Evolutionary conservation across 1,140 invertebrate genomes (phyloP).

Genomic region (Camponotus vicinus): DNA sequence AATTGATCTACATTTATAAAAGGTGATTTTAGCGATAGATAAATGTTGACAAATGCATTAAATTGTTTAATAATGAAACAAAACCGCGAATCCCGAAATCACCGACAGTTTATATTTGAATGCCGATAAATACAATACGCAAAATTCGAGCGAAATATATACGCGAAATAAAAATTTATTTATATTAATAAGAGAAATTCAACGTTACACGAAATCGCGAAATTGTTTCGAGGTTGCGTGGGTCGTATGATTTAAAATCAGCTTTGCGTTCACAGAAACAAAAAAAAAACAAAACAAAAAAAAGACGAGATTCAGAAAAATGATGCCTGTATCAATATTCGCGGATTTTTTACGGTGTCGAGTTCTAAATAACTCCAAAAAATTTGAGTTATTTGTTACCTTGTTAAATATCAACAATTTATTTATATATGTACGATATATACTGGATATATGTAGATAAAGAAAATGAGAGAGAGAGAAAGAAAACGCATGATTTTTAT

Average conservation of each 20-base stretch:
- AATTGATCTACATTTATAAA: too few species aligned
- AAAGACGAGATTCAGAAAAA: neutral
- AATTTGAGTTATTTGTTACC: neutral
- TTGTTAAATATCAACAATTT: neutral
- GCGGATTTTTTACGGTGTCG: neutral
- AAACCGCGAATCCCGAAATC: too few species aligned
- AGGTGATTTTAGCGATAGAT: too few species aligned
- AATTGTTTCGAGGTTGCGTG: neutral
- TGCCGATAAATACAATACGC: too few species aligned
- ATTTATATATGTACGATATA: neutral
- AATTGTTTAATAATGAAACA: too few species aligned
- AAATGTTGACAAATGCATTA: too few species aligned
- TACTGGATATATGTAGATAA: neutral
- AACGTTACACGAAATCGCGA: neutral
- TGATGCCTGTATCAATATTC: too few species aligned
- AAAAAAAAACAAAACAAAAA: neutral
- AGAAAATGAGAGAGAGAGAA: neutral
- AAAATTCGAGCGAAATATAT: too few species aligned
- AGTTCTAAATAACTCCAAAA: neutral
- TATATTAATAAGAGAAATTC: too few species aligned
- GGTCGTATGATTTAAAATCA: neutral
- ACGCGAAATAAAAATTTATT: too few species aligned
- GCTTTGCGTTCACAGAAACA: neutral
- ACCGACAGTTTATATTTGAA: too few species aligned
- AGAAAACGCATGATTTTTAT: too few species aligned